Percentiles rank a stretch among this genome's conserved stretches.
These are phyloP conservation scores for Cyaniris semiargus DNA, from an alignment of 2,888 invertebrate species.

Conservation along the genomic window DNA sequence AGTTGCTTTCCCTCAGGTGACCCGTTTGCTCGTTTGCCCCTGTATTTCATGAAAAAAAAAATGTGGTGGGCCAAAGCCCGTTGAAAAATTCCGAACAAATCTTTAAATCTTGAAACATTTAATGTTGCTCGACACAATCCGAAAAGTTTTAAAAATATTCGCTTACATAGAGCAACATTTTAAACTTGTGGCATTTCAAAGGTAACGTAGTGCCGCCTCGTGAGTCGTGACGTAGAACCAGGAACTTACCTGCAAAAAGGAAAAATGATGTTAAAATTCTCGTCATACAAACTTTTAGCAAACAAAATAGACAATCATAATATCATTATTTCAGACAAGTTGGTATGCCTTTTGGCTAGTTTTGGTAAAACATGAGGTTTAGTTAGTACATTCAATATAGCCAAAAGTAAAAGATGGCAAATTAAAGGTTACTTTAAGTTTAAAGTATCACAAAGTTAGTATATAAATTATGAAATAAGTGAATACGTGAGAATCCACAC, in stretches of 20 bases:
- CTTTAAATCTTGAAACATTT: not conserved
- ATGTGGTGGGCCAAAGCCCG: no score
- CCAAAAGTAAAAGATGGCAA: not conserved
- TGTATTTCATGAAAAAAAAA: no score
- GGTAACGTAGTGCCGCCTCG: not conserved
- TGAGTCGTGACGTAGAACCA: not conserved
- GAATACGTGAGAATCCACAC: not conserved
- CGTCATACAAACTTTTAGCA: not conserved
- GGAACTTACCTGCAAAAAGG: constrained; percentile 27
- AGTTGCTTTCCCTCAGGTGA: no score
- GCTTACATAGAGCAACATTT: not conserved
- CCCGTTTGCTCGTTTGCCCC: no score
- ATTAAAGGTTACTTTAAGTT: not conserved
- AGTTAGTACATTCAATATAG: not conserved
- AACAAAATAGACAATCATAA: not conserved
- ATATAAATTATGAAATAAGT: not conserved
- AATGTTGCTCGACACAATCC: not conserved
- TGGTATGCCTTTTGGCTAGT: not conserved
- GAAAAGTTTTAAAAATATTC: not conserved
- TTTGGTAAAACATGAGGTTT: not conserved
- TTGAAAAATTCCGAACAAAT: not conserved
- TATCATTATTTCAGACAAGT: not conserved
- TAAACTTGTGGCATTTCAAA: not conserved
- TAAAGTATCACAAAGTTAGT: not conserved
- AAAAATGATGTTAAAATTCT: not conserved